These are phyloP conservation scores for Falco columbarius DNA, from an alignment of 2,797 vertebrate species.

Conservation along the genomic window DNA sequence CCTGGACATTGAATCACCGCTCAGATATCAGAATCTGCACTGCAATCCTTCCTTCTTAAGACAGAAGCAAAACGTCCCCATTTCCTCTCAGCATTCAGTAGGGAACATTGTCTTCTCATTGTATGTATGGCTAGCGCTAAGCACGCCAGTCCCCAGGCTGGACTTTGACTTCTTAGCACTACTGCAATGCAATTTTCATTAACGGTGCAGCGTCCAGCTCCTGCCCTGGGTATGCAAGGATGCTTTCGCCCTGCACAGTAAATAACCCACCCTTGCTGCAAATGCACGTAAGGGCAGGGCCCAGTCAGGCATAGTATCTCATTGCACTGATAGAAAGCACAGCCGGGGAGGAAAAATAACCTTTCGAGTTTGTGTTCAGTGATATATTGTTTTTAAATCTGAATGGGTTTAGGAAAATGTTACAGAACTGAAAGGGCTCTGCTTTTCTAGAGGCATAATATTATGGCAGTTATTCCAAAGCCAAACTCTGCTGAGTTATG, in stretches of 20 bases:
- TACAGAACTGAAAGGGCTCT: neutral
- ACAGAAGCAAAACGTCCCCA: neutral
- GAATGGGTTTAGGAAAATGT: constrained; percentile 30
- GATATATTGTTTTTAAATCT: constrained; percentile 34
- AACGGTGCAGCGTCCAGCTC: accelerated
- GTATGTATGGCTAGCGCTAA: neutral
- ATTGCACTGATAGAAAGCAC: neutral
- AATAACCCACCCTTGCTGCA: neutral
- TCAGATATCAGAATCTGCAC: neutral
- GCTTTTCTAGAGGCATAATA: constrained; percentile 12
- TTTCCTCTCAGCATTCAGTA: neutral
- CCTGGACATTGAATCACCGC: neutral
- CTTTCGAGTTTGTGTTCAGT: constrained; percentile 29
- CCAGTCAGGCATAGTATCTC: neutral
- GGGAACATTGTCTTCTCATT: neutral
- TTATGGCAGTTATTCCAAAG: constrained; percentile 19
- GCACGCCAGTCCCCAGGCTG: accelerated
- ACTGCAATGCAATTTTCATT: neutral
- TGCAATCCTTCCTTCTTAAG: neutral
- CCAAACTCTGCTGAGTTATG: constrained; percentile 15
- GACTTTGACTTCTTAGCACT: neutral
- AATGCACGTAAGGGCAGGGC: accelerated
- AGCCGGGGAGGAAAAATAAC: constrained; percentile 39
- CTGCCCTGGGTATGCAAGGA: neutral
- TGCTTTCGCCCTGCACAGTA: neutral